These are phyloP conservation scores for Cephalopachus bancanus DNA, from an alignment of 2,797 vertebrate species.

Conservation along the genomic window DNA sequence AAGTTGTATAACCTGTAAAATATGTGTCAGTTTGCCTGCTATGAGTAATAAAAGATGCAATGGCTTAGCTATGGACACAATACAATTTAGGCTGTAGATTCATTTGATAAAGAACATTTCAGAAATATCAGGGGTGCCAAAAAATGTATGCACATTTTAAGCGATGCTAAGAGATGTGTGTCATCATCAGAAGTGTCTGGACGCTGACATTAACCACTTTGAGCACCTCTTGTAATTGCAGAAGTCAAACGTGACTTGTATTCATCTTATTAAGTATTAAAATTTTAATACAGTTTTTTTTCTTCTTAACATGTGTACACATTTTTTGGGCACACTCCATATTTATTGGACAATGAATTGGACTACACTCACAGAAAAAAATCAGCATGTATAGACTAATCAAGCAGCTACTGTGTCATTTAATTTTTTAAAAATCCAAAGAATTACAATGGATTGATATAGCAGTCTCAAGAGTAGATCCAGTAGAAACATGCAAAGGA, in stretches of 20 bases:
- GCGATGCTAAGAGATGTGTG: too few relatives aligned
- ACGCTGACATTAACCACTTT: too few relatives aligned
- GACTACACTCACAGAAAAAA: constrained; percentile 15
- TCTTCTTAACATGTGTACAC: too few relatives aligned
- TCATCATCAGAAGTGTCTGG: too few relatives aligned
- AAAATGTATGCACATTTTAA: too few relatives aligned
- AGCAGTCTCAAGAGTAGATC: neutral
- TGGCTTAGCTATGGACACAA: neutral
- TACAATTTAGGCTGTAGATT: neutral
- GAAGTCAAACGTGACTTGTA: too few relatives aligned
- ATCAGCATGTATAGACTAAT: neutral
- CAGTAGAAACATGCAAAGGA: neutral
- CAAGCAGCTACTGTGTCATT: constrained; percentile 24
- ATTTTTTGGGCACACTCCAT: too few relatives aligned
- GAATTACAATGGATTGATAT: neutral
- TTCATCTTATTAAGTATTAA: too few relatives aligned
- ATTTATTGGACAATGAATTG: neutral
- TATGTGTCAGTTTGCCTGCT: neutral
- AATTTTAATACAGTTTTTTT: too few relatives aligned
- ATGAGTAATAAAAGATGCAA: neutral
- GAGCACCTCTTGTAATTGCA: too few relatives aligned
- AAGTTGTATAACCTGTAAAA: neutral
- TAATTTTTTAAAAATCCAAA: neutral
- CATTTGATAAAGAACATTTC: neutral
- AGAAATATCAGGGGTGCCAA: neutral